Evolutionary conservation across 2,113 vertebrate genomes (phyloP).

Genomic region (Canis aureus): DNA sequence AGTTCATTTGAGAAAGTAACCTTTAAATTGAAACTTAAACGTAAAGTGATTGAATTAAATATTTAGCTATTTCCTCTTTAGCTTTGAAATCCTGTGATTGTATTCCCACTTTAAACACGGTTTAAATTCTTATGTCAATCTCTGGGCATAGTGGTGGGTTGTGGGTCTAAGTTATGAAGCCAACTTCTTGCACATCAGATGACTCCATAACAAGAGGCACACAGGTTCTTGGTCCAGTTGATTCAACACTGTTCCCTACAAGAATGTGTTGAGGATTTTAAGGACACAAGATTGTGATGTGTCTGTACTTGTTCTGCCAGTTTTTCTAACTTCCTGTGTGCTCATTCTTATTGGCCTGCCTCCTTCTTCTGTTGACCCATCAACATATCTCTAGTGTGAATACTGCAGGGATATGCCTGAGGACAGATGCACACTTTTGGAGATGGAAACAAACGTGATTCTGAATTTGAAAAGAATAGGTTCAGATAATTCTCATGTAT

Average conservation of each 20-base stretch:
- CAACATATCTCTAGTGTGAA: background rate
- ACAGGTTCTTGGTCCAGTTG: too few species aligned
- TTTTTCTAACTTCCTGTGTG: background rate
- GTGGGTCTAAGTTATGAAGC: background rate
- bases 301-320: background rate
- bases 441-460: background rate
- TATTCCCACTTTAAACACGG: background rate
- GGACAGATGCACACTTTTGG: background rate
- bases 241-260: too few species aligned
- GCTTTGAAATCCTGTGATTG: background rate
- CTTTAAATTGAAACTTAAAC: background rate
- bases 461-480: constrained; percentile 31
- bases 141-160: background rate
- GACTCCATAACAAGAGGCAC: background rate
- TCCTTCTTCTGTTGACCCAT: background rate
- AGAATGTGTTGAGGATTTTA: background rate
- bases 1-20: background rate
- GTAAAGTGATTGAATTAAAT: background rate
- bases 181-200: background rate
- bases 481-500: background rate
- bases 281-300: background rate
- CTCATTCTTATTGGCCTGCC: background rate
- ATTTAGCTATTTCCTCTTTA: background rate
- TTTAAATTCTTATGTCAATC: background rate
- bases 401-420: background rate